Conservation (phyloP, 2,888 invertebrate species). For the Pristionchus exspectatus region DNA sequence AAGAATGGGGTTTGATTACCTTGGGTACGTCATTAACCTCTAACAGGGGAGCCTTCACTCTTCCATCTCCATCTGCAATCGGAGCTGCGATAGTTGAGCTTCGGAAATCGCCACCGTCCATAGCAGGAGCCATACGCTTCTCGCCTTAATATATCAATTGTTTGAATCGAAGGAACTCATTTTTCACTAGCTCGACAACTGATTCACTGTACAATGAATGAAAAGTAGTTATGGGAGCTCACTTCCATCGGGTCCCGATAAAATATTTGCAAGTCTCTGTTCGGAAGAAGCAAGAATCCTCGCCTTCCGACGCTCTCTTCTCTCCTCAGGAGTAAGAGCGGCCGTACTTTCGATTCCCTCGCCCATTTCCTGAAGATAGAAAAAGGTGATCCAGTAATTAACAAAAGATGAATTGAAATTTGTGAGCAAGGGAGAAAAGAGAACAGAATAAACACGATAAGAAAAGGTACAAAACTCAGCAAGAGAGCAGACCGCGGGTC, state of each 20-base stretch:
- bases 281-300: slow-evolving; percentile 64
- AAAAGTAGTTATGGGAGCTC: background rate
- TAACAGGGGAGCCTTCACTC: background rate
- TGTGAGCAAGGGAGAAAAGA: background rate
- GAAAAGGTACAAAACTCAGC: background rate
- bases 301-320: slow-evolving; percentile 61
- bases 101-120: slow-evolving; percentile 69
- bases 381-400: background rate
- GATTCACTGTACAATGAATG: background rate
- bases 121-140: slow-evolving; percentile 63
- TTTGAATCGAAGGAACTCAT: background rate
- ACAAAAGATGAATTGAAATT: background rate
- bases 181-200: background rate
- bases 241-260: slow-evolving; percentile 64
- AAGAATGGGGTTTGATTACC: background rate
- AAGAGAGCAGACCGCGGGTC: slow-evolving; percentile 20
- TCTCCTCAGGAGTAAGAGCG: slow-evolving; percentile 61
- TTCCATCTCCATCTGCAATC: background rate
- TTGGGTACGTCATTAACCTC: background rate
- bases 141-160: slow-evolving; percentile 54
- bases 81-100: background rate
- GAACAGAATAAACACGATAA: background rate
- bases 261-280: slow-evolving; percentile 62
- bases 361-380: slow-evolving; percentile 2
- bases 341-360: background rate